These are phyloP conservation scores for Timema cristinae DNA, from an alignment of 2,888 invertebrate species.

Conservation along the genomic window DNA sequence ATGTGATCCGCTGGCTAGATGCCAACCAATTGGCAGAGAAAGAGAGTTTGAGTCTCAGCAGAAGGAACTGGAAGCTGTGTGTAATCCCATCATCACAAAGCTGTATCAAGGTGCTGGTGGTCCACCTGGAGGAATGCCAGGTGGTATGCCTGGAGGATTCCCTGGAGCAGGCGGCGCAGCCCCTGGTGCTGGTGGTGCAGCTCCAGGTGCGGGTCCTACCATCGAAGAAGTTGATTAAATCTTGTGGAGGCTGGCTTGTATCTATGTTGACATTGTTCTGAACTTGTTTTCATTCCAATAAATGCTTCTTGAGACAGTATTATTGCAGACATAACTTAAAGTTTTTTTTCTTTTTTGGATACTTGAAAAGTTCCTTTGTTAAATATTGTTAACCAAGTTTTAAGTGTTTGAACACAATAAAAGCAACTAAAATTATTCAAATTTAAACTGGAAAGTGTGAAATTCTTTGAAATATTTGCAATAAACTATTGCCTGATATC, in stretches of 20 bases:
- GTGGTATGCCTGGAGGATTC: slow-evolving; percentile 49
- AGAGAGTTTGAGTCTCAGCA: slow-evolving; percentile 91
- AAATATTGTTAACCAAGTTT: too few species aligned
- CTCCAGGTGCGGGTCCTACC: slow-evolving; percentile 70
- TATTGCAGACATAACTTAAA: slow-evolving; percentile 35
- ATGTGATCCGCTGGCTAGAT: slow-evolving; percentile 76
- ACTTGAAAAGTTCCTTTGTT: too few species aligned
- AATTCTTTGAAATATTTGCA: too few species aligned
- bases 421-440: too few species aligned
- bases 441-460: too few species aligned
- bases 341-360: background rate
- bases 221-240: slow-evolving; percentile 88
- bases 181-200: slow-evolving; percentile 51
- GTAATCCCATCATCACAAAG: slow-evolving; percentile 94
- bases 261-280: slow-evolving; percentile 19
- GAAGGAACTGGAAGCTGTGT: slow-evolving; percentile 87
- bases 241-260: background rate
- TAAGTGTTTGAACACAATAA: too few species aligned
- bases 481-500: too few species aligned
- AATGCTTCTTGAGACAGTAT: slow-evolving; percentile 35
- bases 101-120: slow-evolving; percentile 83
- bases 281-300: slow-evolving; percentile 18
- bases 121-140: slow-evolving; percentile 64
- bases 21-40: slow-evolving; percentile 85
- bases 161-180: slow-evolving; percentile 50